Percentiles rank a stretch among this genome's conserved stretches.
phyloP scores from a whole-genome alignment of 30 jellyfish, hydroid and myxozoan species.

The Phacellophora camtschatica region DNA sequence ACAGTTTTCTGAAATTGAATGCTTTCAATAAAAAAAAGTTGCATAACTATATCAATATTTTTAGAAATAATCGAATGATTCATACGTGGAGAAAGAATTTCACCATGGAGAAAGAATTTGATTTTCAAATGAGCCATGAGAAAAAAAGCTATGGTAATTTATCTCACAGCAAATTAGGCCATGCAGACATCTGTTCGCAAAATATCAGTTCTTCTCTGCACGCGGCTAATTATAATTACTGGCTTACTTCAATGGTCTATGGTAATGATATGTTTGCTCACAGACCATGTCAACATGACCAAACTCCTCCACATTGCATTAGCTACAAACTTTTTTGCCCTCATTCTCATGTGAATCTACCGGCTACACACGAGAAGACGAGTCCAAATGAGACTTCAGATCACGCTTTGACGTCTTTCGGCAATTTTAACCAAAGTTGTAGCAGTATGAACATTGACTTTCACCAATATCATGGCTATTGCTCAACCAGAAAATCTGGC shows the following conservation, averaged over 20 bases:
- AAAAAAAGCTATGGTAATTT: conserved; percentile 21
- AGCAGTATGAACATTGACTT: background rate
- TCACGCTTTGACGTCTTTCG: background rate
- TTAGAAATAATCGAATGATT: too few species aligned
- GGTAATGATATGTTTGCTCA: conserved; percentile 12
- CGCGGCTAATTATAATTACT: conserved; percentile 9
- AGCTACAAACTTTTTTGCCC: background rate
- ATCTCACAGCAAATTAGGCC: conserved; percentile 6
- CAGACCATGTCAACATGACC: background rate
- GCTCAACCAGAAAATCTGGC: background rate
- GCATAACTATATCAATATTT: too few species aligned
- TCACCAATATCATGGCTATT: background rate
- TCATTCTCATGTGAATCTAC: background rate
- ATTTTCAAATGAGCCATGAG: conserved; percentile 55
- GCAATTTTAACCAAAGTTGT: background rate
- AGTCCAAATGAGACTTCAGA: background rate
- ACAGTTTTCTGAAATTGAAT: too few species aligned
- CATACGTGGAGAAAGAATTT: too few species aligned
- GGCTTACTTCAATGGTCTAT: conserved; percentile 42
- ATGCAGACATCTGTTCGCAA: conserved; percentile 46
- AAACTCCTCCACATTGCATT: background rate
- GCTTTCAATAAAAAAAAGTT: too few species aligned
- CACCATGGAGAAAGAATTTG: conserved; percentile 27
- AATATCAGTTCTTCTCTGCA: background rate
- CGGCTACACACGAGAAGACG: background rate